A percentile compares a stretch with the other conserved stretches of the same genome.
phyloP scores from a whole-genome alignment of 2,797 vertebrate species.

The Eleutherodactylus coqui region DNA sequence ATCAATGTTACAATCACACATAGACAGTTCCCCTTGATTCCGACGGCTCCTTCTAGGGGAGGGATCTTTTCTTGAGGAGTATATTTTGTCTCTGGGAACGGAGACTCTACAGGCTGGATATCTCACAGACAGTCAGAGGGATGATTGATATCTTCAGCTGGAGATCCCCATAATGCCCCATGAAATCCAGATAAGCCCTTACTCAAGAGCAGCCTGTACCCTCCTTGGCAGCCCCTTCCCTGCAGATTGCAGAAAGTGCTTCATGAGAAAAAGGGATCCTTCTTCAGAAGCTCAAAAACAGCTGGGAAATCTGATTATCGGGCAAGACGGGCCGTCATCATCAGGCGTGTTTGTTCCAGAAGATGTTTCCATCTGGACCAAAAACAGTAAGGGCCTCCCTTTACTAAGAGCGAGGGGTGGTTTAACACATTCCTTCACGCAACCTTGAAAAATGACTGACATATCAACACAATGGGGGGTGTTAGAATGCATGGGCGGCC shows the following conservation, averaged over 20 bases:
- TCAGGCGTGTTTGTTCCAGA: conserved; percentile 6
- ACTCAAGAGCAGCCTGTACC: neutral
- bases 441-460: conserved; percentile 1
- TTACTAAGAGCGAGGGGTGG: neutral
- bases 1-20: too few species aligned
- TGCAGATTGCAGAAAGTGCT: neutral
- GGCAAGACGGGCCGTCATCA: neutral
- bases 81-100: neutral
- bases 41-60: neutral
- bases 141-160: conserved; percentile 31
- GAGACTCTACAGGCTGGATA: neutral
- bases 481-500: neutral
- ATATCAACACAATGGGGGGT: neutral
- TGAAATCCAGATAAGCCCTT: conserved; percentile 26
- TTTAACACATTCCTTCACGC: neutral
- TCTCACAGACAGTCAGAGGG: neutral
- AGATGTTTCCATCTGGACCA: conserved; percentile 26
- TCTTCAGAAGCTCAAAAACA: conserved; percentile 33
- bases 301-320: conserved; percentile 34
- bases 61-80: neutral
- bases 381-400: neutral
- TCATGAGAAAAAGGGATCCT: conserved; percentile 2
- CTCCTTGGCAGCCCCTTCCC: neutral
- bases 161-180: neutral
- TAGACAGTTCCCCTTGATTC: too few species aligned